Percentiles rank a stretch among this genome's conserved stretches.
phyloP scores from a whole-genome alignment of 2,888 invertebrate species.

The Oxytorus armatus region DNA sequence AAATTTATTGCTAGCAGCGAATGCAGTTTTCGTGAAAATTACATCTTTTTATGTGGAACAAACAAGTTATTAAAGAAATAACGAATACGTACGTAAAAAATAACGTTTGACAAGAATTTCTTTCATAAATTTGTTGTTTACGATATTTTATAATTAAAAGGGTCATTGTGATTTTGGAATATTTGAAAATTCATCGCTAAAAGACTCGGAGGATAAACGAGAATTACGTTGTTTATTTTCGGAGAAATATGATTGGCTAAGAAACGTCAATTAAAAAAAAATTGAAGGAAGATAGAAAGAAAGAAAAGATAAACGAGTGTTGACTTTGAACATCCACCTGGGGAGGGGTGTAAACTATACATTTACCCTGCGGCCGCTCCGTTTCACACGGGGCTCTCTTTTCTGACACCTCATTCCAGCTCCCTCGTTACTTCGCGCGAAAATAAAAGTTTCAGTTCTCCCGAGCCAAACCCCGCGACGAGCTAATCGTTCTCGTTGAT shows the following conservation, averaged over 20 bases:
- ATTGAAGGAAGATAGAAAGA: neutral
- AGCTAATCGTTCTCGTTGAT: conserved; percentile 70
- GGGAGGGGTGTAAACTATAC: conserved; percentile 24
- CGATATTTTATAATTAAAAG: too few species aligned
- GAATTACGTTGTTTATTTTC: neutral
- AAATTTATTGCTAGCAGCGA: too few species aligned
- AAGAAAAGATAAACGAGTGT: neutral
- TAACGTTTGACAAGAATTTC: too few species aligned
- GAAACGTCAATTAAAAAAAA: neutral
- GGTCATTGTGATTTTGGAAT: too few species aligned
- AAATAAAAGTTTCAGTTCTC: conserved; percentile 61
- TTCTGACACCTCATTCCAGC: conserved; percentile 32
- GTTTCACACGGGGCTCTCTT: neutral
- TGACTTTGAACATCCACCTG: conserved; percentile 27
- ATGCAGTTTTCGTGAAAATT: too few species aligned
- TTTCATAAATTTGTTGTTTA: too few species aligned
- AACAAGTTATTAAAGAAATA: too few species aligned
- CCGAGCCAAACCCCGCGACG: conserved; percentile 56
- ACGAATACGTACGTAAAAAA: too few species aligned
- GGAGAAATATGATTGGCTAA: neutral
- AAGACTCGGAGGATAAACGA: too few species aligned
- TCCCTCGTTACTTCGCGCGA: conserved; percentile 39
- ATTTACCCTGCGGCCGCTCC: conserved; percentile 2
- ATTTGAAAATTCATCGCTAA: too few species aligned
- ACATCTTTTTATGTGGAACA: too few species aligned